Base-by-base conservation (phyloP, 2,888 invertebrate species). In the Acleris emargana region DNA sequence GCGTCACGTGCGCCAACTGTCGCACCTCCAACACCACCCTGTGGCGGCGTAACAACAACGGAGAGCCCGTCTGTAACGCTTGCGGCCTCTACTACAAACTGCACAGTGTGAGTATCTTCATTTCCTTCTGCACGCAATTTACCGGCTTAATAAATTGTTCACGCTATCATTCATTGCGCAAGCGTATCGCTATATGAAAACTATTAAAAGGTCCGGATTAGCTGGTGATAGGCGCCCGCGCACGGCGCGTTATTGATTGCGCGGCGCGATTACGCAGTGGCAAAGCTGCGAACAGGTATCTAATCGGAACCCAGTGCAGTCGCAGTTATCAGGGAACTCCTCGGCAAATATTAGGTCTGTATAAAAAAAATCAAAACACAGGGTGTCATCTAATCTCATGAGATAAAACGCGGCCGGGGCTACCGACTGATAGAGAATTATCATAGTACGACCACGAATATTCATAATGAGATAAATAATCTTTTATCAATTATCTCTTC, bases 1-100 rank as follows among this genome's bases (percentile, higher is more conserved):
- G 97, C 20, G 94, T 97, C 52, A 97, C 97, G 82, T 99, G 99
- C 89, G 97, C 98, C 78, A 99, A 99, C 93, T 99, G 99, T 87
- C 94, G 95, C 74, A 99, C 99, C 7, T 95, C 94, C 71, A 96
- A 95, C 75, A 99, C 99, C 3, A 99, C 99, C 11, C 93, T 99
- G 69, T 99, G 99, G 99, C 94, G 99, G 68, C 94, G 99, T 73
- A 99, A 99, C 93, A 94, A 96, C 75, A 93, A 95, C 77, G 99
- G 99, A 18, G 99, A 99, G 86, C 98, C 99, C 0, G 99, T 99
- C 45, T 99, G 99, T 92, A 99, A 99, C 90, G 99, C 99, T 22
- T 99, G 99, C 86, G 99, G 99, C 0, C 95, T 99, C 42, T 99
- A 99, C 93, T 97, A 93, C 93, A 97, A 97, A 91, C 93, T 97